Conservation (phyloP, 2,888 invertebrate genomes). For the Spodoptera littoralis region DNA sequence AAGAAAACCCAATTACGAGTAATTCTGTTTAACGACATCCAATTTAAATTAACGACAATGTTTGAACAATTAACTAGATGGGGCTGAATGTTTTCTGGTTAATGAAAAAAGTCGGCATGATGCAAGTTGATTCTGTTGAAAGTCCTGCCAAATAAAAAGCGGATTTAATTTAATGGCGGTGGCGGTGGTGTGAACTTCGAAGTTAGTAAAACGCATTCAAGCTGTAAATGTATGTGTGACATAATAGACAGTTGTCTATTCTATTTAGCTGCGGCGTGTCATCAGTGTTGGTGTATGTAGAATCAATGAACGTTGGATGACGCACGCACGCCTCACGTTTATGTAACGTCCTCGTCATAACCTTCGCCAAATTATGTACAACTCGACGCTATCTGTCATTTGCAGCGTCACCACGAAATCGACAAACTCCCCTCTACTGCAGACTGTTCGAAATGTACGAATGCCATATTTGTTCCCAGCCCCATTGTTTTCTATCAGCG, state of each 20-base stretch:
- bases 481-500: conserved; percentile 35
- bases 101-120: conserved; percentile 14
- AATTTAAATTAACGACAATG: conserved; percentile 52
- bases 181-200: conserved; percentile 10
- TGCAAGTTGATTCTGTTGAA: conserved; percentile 7
- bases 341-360: conserved; percentile 55
- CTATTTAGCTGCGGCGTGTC: conserved; percentile 30
- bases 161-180: conserved; percentile 20
- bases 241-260: conserved; percentile 32
- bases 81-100: conserved; percentile 19
- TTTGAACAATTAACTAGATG: conserved; percentile 40
- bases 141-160: conserved; percentile 11
- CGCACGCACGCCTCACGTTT: conserved; percentile 53
- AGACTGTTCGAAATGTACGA: conserved; percentile 33
- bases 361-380: conserved; percentile 52
- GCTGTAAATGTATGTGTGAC: conserved; percentile 17
- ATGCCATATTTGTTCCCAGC: conserved; percentile 18
- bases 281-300: conserved; percentile 36
- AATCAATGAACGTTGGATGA: conserved; percentile 54
- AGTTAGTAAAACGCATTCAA: conserved; percentile 13
- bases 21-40: conserved; percentile 40
- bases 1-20: conserved; percentile 73
- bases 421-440: conserved; percentile 36
- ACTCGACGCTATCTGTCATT: conserved; percentile 53
- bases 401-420: conserved; percentile 47